Evolutionary conservation across 2,113 vertebrate genomes (phyloP).

Genomic region (Sula dactylatra): DNA sequence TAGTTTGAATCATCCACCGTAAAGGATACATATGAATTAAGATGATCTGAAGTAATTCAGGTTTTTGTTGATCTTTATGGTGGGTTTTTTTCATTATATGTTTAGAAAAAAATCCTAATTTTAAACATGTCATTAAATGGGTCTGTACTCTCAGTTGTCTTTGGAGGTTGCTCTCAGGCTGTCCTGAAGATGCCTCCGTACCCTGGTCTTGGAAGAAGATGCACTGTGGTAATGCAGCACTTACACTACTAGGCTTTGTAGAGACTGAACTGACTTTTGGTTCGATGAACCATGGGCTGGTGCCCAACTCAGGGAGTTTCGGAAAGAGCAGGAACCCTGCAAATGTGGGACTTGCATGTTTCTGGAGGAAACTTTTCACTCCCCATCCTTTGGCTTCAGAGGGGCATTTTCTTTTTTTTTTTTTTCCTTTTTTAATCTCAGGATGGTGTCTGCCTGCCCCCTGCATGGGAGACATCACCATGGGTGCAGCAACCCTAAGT

Average conservation of each 20-base stretch:
- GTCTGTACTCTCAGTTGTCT: not conserved
- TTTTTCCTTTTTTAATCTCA: not conserved
- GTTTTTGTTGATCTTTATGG: not conserved
- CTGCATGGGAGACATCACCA: accelerated
- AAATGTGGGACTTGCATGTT: accelerated
- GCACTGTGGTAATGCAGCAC: accelerated
- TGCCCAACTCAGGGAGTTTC: too few relatives aligned
- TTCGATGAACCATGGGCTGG: not conserved
- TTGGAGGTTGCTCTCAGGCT: not conserved
- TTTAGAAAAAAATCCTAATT: not conserved
- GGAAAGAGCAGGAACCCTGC: not conserved
- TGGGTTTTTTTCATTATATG: not conserved
- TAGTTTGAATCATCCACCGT: not conserved
- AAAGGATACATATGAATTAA: too few relatives aligned
- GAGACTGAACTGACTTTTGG: too few relatives aligned
- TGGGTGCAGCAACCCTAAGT: too few relatives aligned
- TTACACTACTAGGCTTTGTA: not conserved
- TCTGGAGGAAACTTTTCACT: not conserved
- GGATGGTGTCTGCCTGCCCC: not conserved
- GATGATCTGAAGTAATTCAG: not conserved
- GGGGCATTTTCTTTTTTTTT: too few relatives aligned
- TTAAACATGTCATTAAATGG: accelerated
- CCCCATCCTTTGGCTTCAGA: not conserved
- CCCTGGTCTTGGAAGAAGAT: accelerated
- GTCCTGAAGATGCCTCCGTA: not conserved